Evolutionary conservation across 2,888 invertebrate genomes (phyloP).

Genomic region (Tryphoninae sp.): DNA sequence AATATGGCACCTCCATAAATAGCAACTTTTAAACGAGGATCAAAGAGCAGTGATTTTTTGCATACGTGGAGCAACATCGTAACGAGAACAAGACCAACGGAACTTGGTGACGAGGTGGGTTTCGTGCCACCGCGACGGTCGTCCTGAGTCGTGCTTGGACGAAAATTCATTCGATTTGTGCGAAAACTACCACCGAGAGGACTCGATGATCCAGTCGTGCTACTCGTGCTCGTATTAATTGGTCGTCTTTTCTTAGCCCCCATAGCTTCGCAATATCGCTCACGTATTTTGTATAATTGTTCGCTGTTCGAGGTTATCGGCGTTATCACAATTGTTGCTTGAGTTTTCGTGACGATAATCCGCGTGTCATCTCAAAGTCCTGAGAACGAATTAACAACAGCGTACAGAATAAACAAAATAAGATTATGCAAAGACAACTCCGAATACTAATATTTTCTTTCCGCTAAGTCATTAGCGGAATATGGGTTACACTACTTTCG

Average conservation of each 20-base stretch:
- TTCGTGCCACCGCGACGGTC: constrained; percentile 87
- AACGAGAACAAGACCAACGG: constrained; percentile 90
- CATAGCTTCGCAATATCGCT: constrained; percentile 64
- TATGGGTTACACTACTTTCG: neutral
- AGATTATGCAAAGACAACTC: neutral
- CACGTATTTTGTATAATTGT: constrained; percentile 20
- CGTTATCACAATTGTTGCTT: constrained; percentile 14
- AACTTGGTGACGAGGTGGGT: constrained; percentile 92
- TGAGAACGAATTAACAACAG: neutral
- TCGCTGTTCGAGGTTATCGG: constrained; percentile 70
- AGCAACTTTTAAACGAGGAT: constrained; percentile 92
- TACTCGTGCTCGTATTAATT: constrained; percentile 67
- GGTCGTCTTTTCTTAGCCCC: constrained; percentile 72
- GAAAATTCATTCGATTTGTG: constrained; percentile 83
- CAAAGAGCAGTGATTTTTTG: constrained; percentile 93
- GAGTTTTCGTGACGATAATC: constrained; percentile 11
- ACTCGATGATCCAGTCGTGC: constrained; percentile 53
- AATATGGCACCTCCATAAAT: constrained; percentile 93
- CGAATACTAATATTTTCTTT: constrained; percentile 8
- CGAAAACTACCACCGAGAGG: constrained; percentile 66
- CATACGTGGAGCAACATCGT: constrained; percentile 93
- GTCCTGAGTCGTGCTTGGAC: constrained; percentile 81
- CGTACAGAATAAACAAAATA: neutral
- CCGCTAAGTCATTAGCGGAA: neutral
- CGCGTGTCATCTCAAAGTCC: neutral